A percentile compares a stretch with the other conserved stretches of the same genome.
Evolutionary conservation across 2,113 vertebrate genomes (phyloP).

Genomic region (Candoia aspera): DNA sequence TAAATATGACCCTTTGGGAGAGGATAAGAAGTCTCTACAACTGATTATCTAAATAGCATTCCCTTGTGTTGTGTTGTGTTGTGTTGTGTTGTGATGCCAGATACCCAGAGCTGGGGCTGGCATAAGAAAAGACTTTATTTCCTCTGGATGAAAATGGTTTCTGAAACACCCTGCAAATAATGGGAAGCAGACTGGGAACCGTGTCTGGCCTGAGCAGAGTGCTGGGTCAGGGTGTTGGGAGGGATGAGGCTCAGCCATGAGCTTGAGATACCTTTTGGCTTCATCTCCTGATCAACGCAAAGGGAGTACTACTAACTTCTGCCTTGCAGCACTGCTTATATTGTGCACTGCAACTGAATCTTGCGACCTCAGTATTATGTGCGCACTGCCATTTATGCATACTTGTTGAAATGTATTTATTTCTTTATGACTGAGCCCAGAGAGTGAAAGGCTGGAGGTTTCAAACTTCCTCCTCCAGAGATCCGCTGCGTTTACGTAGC

Average conservation of each 20-base stretch:
- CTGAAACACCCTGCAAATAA: neutral
- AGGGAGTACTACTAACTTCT: neutral
- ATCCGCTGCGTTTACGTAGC: neutral
- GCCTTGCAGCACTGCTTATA: neutral
- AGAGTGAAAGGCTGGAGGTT: neutral
- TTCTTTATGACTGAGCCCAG: neutral
- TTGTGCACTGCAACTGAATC: neutral
- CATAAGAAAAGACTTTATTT: neutral
- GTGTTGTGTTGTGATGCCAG: constrained; percentile 19
- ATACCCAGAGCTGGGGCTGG: constrained; percentile 17
- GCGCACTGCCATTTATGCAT: neutral
- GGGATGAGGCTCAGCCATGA: neutral
- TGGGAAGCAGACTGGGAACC: neutral
- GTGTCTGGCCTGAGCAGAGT: neutral
- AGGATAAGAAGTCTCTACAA: neutral
- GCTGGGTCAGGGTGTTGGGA: neutral
- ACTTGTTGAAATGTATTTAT: neutral
- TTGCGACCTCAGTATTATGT: neutral
- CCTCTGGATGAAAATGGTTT: neutral
- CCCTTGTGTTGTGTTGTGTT: neutral
- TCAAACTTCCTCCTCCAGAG: neutral
- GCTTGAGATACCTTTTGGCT: neutral
- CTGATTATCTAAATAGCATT: constrained; percentile 14
- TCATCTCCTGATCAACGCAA: neutral
- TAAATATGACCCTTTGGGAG: constrained; percentile 20